Evolutionary conservation across 2,113 vertebrate genomes (phyloP), one percentile per base, ranked within the genome.

Genomic region (Marmota flaviventris): DNA sequence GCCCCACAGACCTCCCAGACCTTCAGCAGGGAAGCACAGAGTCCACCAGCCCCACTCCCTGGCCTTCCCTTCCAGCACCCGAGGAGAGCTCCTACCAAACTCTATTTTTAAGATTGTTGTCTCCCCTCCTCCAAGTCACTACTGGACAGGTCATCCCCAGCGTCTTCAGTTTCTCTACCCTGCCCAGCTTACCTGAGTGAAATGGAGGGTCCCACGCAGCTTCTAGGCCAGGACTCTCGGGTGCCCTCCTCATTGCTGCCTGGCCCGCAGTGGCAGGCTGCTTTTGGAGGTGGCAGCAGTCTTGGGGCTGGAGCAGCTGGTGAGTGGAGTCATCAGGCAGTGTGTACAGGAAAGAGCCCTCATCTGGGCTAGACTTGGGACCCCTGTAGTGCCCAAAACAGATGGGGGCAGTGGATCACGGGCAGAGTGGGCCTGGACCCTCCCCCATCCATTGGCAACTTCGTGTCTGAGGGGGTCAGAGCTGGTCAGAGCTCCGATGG

Each of bases 291-390:
- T 94, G 98, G 95, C 83, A 90, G 96, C 97, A 95, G 45, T 98
- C 98, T 34, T 96, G 97, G 45, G 97, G 94, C 85, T 98, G 96
- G 34, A 99, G 98, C 91, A 99, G 98, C 96, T 99, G 99, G 69
- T 98, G 98, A 27, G 98, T 98, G 76, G 99, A 99, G 96, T 99
- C 99, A 83, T 99, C 99, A 0, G 99, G 98, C 89, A 98, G 97
- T 72, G 98, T 99, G 96, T 98, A 99, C 29, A 98, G 96, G 97
- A 99, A 99, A 77, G 99, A 98, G n/a, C 85, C 97, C 37, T 98
- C 98, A 1, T 99, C 99, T 20, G 93, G 98, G 93, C 96, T 94
- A 8, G 97, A 97, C 89, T 94, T 97, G 32, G 98, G 93, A 34
- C 85, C 95, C 70, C 99, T 99, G 72, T 17, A 2, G 42, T 3